Evolutionary conservation across 2,113 vertebrate genomes (phyloP).

Genomic region (Caracal caracal): DNA sequence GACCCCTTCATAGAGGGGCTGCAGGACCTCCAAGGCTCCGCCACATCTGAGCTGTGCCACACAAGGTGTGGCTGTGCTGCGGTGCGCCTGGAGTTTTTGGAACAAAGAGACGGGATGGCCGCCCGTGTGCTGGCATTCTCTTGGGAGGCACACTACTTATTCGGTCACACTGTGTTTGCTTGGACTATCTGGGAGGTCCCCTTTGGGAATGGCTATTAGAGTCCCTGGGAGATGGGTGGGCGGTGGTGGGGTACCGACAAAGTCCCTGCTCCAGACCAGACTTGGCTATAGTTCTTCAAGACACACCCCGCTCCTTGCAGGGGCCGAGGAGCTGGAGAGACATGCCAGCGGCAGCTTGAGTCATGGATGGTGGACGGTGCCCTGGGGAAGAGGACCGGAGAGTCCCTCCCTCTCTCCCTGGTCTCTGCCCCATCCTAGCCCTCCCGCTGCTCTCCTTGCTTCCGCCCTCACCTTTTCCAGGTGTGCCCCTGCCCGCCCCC

Average conservation of each 20-base stretch:
- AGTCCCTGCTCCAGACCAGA: background rate
- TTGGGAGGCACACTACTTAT: rapidly evolving
- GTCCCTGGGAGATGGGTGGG: background rate
- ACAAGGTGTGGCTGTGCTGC: rapidly evolving
- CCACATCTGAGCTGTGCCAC: too few relatives aligned
- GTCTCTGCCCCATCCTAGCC: background rate
- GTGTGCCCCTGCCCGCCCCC: background rate
- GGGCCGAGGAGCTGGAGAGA: background rate
- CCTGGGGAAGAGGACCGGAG: background rate
- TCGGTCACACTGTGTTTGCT: background rate
- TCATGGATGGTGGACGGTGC: rapidly evolving
- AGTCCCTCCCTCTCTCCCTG: rapidly evolving
- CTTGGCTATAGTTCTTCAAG: background rate
- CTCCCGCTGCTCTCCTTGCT: background rate
- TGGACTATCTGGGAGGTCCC: background rate
- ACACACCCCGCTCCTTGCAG: rapidly evolving
- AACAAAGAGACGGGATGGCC: background rate
- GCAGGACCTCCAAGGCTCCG: background rate
- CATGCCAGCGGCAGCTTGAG: rapidly evolving
- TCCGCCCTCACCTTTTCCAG: background rate
- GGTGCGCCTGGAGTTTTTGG: rapidly evolving
- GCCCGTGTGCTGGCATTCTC: rapidly evolving
- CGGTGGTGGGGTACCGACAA: background rate
- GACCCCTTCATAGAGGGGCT: background rate
- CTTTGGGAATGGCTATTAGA: background rate